phyloP scores from a whole-genome alignment of 2,113 vertebrate genomes.

The Naja naja region DNA sequence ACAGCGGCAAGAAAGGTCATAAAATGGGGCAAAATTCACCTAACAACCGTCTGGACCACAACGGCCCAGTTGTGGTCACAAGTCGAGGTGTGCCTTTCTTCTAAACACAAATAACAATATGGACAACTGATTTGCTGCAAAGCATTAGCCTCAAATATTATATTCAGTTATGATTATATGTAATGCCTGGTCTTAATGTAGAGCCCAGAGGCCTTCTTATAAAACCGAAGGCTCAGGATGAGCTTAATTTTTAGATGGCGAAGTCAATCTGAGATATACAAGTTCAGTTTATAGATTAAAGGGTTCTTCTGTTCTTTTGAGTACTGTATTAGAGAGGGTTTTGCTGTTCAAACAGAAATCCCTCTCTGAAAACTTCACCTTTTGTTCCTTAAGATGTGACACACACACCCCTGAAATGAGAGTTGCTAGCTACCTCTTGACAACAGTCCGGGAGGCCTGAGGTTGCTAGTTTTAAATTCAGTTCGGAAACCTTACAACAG shows the following conservation, averaged over 20 bases:
- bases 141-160: background rate
- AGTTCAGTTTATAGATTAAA: background rate
- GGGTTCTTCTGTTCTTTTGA: conserved; percentile 1
- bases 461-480: conserved; percentile 31
- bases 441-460: conserved; percentile 33
- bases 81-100: background rate
- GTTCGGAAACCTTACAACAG: background rate
- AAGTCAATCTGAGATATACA: background rate
- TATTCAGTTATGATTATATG: background rate
- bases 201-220: background rate
- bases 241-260: background rate
- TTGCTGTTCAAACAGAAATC: conserved; percentile 59
- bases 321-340: conserved; percentile 13
- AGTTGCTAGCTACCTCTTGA: conserved; percentile 45
- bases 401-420: conserved; percentile 80
- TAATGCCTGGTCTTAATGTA: background rate
- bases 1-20: background rate
- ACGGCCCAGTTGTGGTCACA: background rate
- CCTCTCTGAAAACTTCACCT: conserved; percentile 57
- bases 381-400: conserved; percentile 65
- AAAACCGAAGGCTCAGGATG: background rate
- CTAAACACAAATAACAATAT: background rate
- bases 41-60: background rate
- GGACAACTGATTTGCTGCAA: background rate
- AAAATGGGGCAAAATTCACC: background rate